phyloP scores from a whole-genome alignment of 2,888 invertebrate genomes.

The Norana najaformis region DNA sequence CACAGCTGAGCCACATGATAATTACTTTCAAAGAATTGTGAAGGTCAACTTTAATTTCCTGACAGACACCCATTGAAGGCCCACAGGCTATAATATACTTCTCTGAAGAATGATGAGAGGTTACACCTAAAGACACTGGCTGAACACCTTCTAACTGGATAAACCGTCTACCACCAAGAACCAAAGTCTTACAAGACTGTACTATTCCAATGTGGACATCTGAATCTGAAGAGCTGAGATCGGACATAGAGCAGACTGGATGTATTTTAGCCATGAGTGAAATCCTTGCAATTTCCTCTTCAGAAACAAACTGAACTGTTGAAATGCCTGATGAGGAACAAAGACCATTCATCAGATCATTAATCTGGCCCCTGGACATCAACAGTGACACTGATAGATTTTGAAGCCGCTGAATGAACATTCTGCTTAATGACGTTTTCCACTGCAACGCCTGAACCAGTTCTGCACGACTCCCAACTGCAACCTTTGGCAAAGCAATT shows the following conservation, averaged over 20 bases:
- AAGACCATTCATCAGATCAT: neutral
- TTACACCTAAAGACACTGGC: neutral
- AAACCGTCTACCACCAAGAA: neutral
- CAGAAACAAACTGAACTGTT: conserved; percentile 13
- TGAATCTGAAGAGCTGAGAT: neutral
- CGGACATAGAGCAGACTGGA: neutral
- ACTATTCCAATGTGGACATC: neutral
- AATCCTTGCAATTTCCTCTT: neutral
- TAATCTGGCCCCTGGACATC: neutral
- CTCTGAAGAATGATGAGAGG: neutral
- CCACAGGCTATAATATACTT: neutral
- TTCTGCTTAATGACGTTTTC: neutral
- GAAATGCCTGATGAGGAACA: neutral
- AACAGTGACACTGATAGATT: neutral
- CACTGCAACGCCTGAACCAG: neutral
- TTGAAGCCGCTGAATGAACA: neutral
- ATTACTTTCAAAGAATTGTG: conserved; percentile 6
- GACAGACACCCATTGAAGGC: neutral
- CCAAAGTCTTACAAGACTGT: neutral
- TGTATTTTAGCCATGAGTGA: conserved; percentile 4
- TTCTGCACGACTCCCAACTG: neutral
- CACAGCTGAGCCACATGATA: neutral
- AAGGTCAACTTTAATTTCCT: neutral
- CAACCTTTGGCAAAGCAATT: neutral
- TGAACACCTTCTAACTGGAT: neutral